Conservation (phyloP, 2,888 invertebrate genomes). For the Plagiodera versicolora region DNA sequence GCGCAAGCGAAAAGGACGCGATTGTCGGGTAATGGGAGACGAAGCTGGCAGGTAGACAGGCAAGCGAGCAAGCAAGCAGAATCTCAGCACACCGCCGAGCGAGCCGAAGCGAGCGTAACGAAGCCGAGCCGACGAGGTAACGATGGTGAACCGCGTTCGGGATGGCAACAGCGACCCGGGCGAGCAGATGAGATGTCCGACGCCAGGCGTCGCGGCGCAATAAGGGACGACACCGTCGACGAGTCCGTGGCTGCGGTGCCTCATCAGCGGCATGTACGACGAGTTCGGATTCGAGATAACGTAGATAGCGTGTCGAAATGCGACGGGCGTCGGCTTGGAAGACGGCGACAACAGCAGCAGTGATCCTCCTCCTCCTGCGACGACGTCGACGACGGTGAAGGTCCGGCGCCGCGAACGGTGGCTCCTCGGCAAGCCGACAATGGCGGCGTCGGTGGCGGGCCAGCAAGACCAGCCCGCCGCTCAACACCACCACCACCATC, state of each 20-base stretch:
- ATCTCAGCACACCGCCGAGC: no score
- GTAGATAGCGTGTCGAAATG: not conserved
- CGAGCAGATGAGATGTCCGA: not conserved
- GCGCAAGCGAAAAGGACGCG: no score
- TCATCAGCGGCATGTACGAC: not conserved
- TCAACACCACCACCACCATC: conserved; percentile 39
- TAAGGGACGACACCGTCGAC: no score
- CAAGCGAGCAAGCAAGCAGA: no score
- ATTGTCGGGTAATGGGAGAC: no score
- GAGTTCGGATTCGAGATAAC: not conserved
- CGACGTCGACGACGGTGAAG: conserved; percentile 52
- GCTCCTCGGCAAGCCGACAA: conserved; percentile 56
- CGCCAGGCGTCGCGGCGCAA: not conserved
- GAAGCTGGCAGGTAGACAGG: no score
- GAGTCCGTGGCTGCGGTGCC: no score
- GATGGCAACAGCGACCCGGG: not conserved
- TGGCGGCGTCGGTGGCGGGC: conserved; percentile 57
- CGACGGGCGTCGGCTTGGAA: not conserved
- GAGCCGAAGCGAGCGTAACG: no score
- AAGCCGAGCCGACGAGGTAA: no score
- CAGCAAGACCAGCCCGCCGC: conserved; percentile 26
- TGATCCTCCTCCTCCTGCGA: not conserved
- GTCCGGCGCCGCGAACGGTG: conserved; percentile 63
- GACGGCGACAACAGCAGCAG: conserved; percentile 45
- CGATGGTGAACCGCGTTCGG: no score